These are phyloP conservation scores for Trichechus manatus DNA, from an alignment of 2,113 vertebrate genomes.

Conservation along the genomic window DNA sequence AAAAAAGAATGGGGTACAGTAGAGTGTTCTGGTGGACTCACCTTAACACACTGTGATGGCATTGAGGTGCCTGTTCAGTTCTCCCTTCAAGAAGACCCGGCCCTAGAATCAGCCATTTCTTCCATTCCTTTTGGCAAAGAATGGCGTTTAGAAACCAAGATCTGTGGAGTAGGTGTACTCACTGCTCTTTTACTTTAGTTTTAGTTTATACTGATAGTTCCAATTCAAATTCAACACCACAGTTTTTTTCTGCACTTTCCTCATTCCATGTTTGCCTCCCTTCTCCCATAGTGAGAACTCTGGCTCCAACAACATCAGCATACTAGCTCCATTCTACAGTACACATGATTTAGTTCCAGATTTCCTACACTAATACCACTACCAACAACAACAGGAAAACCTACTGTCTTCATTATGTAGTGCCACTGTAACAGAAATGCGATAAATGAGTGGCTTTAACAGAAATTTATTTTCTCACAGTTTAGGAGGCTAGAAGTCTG, in stretches of 20 bases:
- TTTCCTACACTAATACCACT: accelerated
- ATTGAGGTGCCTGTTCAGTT: background rate
- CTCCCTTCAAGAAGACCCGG: background rate
- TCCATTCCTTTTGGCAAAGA: background rate
- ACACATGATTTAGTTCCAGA: too few species aligned
- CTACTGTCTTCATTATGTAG: background rate
- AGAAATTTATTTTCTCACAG: too few species aligned
- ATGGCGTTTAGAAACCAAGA: background rate
- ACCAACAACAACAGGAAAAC: background rate
- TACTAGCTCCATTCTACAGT: background rate
- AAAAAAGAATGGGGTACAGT: background rate
- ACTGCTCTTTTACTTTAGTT: background rate
- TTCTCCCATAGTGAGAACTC: background rate
- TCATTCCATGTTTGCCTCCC: background rate
- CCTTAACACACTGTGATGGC: background rate
- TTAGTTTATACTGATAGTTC: background rate
- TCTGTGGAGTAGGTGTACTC: background rate
- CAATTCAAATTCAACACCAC: background rate
- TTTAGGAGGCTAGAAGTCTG: too few species aligned
- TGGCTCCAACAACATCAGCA: background rate
- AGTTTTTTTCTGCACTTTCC: background rate
- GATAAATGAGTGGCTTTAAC: too few species aligned
- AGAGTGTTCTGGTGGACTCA: accelerated
- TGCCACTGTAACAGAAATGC: too few species aligned
- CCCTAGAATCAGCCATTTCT: background rate